Percentiles rank a stretch among this genome's conserved stretches.
Evolutionary conservation across 2,797 vertebrate genomes (phyloP).

Genomic region (Halcyon chelicuti): DNA sequence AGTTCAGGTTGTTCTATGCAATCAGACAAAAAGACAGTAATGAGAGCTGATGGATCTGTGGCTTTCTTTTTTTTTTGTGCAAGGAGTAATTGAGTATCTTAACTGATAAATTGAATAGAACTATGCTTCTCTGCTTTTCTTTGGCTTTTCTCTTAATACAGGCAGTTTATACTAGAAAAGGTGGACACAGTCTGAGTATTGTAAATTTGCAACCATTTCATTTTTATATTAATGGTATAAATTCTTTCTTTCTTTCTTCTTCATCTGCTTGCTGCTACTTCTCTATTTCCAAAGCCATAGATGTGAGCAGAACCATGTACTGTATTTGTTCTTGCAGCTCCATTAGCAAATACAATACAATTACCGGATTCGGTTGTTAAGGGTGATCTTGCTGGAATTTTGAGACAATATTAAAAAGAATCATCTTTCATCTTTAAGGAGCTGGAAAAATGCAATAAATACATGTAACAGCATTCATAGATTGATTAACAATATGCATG

Average conservation of each 20-base stretch:
- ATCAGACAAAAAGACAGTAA: background rate
- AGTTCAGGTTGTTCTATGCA: constrained; percentile 19
- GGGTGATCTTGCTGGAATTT: background rate
- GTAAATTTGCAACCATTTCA: background rate
- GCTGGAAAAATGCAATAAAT: background rate
- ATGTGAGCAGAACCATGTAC: background rate
- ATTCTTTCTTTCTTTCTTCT: background rate
- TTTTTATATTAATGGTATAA: background rate
- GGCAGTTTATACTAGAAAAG: constrained; percentile 12
- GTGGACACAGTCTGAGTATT: background rate
- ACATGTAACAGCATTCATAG: background rate
- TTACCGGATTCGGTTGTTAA: background rate
- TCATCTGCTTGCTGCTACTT: background rate
- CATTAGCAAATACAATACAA: background rate
- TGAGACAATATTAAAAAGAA: background rate
- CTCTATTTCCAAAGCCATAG: background rate
- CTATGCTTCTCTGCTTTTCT: background rate
- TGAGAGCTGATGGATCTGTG: background rate
- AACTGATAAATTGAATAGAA: background rate
- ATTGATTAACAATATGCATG: background rate
- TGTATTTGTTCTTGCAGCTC: background rate
- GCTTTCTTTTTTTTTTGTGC: background rate
- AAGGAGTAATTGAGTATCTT: background rate
- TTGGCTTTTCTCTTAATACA: background rate
- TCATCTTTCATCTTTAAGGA: background rate